phyloP scores from a whole-genome alignment of 2,888 invertebrate species.

The Scrobipalpa atriplicella region DNA sequence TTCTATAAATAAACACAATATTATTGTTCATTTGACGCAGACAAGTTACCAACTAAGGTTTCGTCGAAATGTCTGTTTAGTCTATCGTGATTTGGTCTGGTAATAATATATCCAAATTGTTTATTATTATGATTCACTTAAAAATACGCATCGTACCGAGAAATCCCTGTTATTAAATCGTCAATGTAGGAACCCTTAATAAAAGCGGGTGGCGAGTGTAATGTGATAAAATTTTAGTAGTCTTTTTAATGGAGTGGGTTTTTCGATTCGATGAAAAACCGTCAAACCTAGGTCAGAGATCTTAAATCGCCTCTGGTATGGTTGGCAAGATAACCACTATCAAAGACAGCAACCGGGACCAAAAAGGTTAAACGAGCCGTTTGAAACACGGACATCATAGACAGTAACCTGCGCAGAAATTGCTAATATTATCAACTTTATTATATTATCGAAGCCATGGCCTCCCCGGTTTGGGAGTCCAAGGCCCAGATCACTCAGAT shows the following conservation, averaged over 20 bases:
- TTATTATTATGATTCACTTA: constrained; percentile 22
- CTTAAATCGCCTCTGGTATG: too few relatives aligned
- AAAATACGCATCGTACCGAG: constrained; percentile 2
- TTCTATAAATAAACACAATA: constrained; percentile 14
- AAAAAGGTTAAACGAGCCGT: too few relatives aligned
- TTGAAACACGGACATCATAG: too few relatives aligned
- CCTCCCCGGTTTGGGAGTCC: too few relatives aligned
- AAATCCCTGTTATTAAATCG: constrained; percentile 6
- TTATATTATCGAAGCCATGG: too few relatives aligned
- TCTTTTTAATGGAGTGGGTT: neutral
- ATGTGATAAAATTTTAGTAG: neutral
- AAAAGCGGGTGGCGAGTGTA: neutral
- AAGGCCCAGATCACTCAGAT: too few relatives aligned
- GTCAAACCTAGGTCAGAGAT: too few relatives aligned
- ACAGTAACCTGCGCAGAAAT: too few relatives aligned
- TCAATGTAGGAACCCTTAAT: neutral
- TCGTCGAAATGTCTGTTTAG: constrained; percentile 18
- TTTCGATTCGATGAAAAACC: too few relatives aligned
- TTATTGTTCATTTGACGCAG: neutral
- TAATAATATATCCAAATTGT: neutral
- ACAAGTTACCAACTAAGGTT: constrained; percentile 14
- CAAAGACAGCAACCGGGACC: too few relatives aligned
- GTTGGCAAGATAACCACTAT: too few relatives aligned
- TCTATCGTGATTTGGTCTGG: neutral
- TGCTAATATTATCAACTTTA: too few relatives aligned